phyloP scores from a whole-genome alignment of 2,888 invertebrate species.

The Apodemia duryi region DNA sequence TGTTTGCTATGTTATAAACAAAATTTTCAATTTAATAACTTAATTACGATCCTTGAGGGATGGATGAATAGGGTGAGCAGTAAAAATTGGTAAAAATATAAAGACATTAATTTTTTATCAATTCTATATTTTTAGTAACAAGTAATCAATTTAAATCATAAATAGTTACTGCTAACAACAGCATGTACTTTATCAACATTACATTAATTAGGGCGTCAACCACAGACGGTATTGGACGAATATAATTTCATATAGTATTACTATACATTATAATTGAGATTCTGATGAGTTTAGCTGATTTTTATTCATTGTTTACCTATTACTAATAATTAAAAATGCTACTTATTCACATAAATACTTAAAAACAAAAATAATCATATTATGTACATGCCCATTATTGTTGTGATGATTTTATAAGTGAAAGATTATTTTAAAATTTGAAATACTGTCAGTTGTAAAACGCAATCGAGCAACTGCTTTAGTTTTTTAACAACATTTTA shows the following conservation, averaged over 20 bases:
- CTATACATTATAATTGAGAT: slow-evolving; percentile 71
- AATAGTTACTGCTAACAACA: slow-evolving; percentile 72
- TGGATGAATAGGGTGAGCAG: neutral
- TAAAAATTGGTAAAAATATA: neutral
- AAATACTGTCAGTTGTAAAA: slow-evolving; percentile 60
- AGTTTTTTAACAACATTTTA: neutral
- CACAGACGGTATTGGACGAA: slow-evolving; percentile 62
- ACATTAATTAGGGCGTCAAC: slow-evolving; percentile 57
- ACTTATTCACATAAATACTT: slow-evolving; percentile 75
- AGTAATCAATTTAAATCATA: slow-evolving; percentile 77
- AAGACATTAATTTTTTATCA: slow-evolving; percentile 49
- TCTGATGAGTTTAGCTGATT: slow-evolving; percentile 76
- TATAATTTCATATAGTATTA: slow-evolving; percentile 63
- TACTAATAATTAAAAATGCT: slow-evolving; percentile 45
- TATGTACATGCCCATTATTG: slow-evolving; percentile 68
- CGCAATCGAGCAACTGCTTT: neutral
- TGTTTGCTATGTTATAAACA: too few species aligned
- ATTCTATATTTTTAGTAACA: slow-evolving; percentile 79
- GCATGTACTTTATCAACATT: slow-evolving; percentile 45
- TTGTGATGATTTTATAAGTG: slow-evolving; percentile 45
- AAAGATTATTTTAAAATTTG: slow-evolving; percentile 42
- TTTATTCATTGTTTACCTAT: slow-evolving; percentile 50
- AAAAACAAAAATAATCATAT: slow-evolving; percentile 53
- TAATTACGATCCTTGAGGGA: too few species aligned
- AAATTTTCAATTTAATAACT: too few species aligned